These are phyloP conservation scores for Corynorhinus townsendii DNA, from an alignment of 2,113 vertebrate genomes.

Conservation along the genomic window DNA sequence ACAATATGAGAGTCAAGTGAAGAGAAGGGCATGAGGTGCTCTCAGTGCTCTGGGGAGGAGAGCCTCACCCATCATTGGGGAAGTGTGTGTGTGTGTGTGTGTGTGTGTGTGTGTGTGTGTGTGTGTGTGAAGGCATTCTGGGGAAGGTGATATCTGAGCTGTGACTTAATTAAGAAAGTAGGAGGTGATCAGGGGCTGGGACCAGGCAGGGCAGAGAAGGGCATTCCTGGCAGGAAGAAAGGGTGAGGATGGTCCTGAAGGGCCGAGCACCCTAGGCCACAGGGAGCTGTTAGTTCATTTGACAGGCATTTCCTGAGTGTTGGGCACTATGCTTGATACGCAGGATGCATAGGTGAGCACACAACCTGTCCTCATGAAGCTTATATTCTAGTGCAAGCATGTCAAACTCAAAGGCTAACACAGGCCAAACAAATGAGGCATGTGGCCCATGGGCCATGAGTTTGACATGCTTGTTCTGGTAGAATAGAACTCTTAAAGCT, in stretches of 20 bases:
- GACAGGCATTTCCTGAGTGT: neutral
- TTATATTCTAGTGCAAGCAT: neutral
- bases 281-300: neutral
- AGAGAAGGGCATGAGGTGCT: neutral
- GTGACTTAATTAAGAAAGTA: neutral
- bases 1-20: neutral
- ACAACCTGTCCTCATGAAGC: neutral
- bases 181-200: neutral
- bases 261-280: neutral
- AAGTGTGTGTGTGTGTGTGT: neutral
- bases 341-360: neutral
- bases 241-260: neutral
- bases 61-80: neutral
- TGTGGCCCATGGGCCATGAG: no score
- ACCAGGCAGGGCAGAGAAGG: neutral
- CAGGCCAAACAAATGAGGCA: no score
- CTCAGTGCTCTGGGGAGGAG: neutral
- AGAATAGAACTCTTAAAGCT: neutral
- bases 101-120: neutral
- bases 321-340: neutral
- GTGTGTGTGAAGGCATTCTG: neutral
- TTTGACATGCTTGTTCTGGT: neutral
- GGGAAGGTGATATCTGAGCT: neutral
- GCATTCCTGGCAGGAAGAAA: neutral
- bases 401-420: no score